Evolutionary conservation across 2,113 vertebrate species (phyloP), one percentile per base, ranked within the genome.

Genomic region (Oxyruncus cristatus): DNA sequence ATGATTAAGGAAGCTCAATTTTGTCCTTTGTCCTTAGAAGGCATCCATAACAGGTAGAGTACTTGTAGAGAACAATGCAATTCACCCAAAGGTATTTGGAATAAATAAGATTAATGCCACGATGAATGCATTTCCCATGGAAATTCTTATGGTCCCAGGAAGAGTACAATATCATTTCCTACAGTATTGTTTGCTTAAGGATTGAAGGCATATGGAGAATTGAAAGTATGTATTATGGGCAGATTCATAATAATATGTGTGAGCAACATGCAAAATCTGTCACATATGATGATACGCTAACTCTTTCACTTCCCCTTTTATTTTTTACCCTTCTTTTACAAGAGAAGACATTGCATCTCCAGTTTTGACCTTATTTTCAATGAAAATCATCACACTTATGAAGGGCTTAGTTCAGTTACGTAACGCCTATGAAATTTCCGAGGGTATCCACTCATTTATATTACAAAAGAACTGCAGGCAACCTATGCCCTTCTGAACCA

Each of bases 221-320:
- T 28, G 2, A 68, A 63, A 4, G 13, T 39, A 42, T 58, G 11
- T 35, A 14, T 59, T 26, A 78, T 26, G 11, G 18, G 13, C 11
- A 41, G 4, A 56, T 50, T 35, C 7, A 39, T 53, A 63, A 59
- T 59, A 79, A 65, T 41, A 26, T 39, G 6, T 47, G 8, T 24
- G 10, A n/a, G 14, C 14, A 66, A 30, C 13, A 35, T 2, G 21
- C 39, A 33, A 35, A 61, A 41, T 58, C 15, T 44, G 6, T 41
- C 6, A 2, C 1, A 1, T n/a, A 17, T 5, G 3, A 18, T 3
- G 6, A 53, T 71, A 55, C 14, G 44, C 4, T 39, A 41, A 32
- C 4, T n/a, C 14, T 80, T 80, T 66, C 0, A 32, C 41, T 55
- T 71, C 21, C 9, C 26, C 3, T 58, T 50, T 73, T 15, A 19